phyloP scores from a whole-genome alignment of 2,797 vertebrate genomes.

The Meriones psammophilus region DNA sequence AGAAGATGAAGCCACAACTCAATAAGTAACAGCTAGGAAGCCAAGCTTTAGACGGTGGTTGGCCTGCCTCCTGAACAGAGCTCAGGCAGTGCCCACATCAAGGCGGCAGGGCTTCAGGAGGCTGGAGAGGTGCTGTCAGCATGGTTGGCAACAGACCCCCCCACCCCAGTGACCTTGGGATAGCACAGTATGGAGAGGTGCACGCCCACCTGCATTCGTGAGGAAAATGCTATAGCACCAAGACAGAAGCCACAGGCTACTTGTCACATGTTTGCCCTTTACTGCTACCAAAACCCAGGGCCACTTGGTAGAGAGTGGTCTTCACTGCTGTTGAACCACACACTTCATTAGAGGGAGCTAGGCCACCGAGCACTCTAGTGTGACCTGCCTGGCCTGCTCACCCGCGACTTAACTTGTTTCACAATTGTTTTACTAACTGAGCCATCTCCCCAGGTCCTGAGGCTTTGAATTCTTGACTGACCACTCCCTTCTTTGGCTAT shows the following conservation, averaged over 20 bases:
- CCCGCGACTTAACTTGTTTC: not conserved
- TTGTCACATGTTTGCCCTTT: not conserved
- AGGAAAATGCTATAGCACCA: not conserved
- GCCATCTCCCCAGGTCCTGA: not conserved
- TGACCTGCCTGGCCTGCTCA: not conserved
- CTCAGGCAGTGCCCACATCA: not conserved
- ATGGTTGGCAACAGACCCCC: too few relatives aligned
- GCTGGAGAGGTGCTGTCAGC: not conserved
- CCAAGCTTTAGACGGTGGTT: not conserved
- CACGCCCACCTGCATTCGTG: not conserved
- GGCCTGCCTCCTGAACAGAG: not conserved
- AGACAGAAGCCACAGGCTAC: too few relatives aligned
- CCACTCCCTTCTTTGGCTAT: not conserved
- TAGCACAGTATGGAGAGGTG: not conserved
- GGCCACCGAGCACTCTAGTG: rapidly evolving
- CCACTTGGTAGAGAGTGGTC: not conserved
- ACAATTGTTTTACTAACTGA: not conserved
- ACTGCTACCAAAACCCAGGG: not conserved
- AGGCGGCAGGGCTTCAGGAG: not conserved
- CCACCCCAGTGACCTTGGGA: rapidly evolving
- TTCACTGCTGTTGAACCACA: not conserved
- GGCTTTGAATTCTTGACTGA: not conserved
- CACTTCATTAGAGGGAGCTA: not conserved
- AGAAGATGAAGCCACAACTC: not conserved
- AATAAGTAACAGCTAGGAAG: not conserved